These are phyloP conservation scores for Spinus pinus DNA, from an alignment of 2,797 vertebrate genomes.

Conservation along the genomic window DNA sequence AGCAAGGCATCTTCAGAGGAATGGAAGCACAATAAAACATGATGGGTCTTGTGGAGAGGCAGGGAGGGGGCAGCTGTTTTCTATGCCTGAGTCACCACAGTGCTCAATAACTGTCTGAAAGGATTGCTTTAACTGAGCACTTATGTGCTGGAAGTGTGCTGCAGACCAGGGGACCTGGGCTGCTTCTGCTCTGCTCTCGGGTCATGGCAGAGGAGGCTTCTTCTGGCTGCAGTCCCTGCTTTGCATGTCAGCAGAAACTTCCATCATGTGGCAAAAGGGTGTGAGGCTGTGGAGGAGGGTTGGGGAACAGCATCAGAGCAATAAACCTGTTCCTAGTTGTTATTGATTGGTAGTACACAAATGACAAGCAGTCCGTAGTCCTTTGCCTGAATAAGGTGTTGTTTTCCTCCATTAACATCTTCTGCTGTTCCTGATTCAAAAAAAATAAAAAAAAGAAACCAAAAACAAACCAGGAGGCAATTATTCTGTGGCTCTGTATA, in stretches of 20 bases:
- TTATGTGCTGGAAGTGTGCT: conserved; percentile 44
- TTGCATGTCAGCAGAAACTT: conserved; percentile 23
- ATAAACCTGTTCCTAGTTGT: conserved; percentile 41
- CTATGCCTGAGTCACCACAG: conserved; percentile 43
- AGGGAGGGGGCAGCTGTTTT: not conserved
- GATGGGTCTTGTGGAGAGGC: not conserved
- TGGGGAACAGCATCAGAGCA: conserved; percentile 13
- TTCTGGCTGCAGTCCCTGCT: conserved; percentile 29
- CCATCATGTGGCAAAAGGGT: not conserved
- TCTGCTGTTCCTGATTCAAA: not conserved
- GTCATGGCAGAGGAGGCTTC: conserved; percentile 43
- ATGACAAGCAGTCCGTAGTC: conserved; percentile 27
- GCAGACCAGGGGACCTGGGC: conserved; percentile 32
- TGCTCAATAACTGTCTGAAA: conserved; percentile 72
- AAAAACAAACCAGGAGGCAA: not conserved
- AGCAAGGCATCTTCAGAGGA: conserved; percentile 11
- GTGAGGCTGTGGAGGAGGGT: not conserved
- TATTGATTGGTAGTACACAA: conserved; percentile 56
- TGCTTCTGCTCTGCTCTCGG: conserved; percentile 43
- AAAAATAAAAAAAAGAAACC: not conserved
- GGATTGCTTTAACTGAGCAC: conserved; percentile 70
- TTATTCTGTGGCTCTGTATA: conserved; percentile 22
- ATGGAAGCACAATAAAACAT: conserved; percentile 26
- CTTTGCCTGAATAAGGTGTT: not conserved
- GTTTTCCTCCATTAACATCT: conserved; percentile 17